Base-by-base conservation (phyloP, 1,140 invertebrate species). In the Leptopilina boulardi region DNA sequence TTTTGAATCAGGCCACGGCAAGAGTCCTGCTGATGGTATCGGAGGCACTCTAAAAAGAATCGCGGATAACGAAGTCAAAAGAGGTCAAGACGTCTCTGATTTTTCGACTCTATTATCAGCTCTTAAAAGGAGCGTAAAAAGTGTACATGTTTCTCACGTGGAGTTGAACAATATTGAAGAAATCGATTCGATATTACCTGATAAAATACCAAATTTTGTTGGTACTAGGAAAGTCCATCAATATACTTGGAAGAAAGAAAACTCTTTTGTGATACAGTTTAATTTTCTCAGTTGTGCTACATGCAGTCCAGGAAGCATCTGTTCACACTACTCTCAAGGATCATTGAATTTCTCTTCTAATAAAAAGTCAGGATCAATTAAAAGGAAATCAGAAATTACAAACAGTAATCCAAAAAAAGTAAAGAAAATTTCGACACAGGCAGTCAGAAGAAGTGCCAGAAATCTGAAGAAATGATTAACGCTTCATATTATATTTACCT, bases 21-120 rank as follows among this genome's bases (percentile, higher is more conserved):
- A 84, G 74, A 76, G 80, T 23, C 44, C 81, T 38, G 74, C 78
- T 23, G 82, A 85, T 83, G 84, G 84, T 8, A 78, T 85, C 18
- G 81, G 82, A 34, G 84, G 77, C 11, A 72, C n/a, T 47, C 51
- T 82, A 15, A 85, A 85, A 74, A 76, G 77, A 51, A 23, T 71
- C 34, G 77, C 81, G 19, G 82, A 84, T 72, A 44, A 73, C 41
- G 34, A 73, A 41, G 79, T 84, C 15, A 56, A n/a, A 21, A 30
- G 41, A 51, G 80, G 81, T 34, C 44, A 54, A 73, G 83, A 85
- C 56, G 56, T 82, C 0, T 54, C 51, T 54, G 19, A 54, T 54
- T 54, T 54, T 54, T 6, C 15, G n/a, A 6, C 15, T 19, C 19
- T 54, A 19, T 2, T 54, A 19, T 19, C 51, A 54, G 18, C 51